These are phyloP conservation scores for Genyomyrus donnyi DNA, from an alignment of 2,113 vertebrate species.

Conservation along the genomic window DNA sequence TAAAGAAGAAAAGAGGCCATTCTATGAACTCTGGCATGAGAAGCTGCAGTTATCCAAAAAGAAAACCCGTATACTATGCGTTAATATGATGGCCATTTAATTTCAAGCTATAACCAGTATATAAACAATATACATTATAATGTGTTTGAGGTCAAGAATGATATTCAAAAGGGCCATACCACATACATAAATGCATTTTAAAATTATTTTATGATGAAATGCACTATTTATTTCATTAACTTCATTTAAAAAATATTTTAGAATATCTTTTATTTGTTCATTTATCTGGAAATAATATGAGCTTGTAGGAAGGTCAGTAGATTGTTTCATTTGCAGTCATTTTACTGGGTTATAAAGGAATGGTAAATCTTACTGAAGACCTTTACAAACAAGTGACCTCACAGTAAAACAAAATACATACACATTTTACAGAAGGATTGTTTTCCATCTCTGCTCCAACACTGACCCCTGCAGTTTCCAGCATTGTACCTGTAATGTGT, in stretches of 20 bases:
- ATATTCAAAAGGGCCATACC: not conserved
- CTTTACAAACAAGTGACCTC: constrained; percentile 4
- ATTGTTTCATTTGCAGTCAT: not conserved
- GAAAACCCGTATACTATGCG: not conserved
- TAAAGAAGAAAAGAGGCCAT: not conserved
- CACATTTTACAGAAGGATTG: not conserved
- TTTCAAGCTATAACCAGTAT: not conserved
- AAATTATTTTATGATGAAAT: not conserved
- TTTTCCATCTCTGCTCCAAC: constrained; percentile 19
- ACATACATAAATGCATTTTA: not conserved
- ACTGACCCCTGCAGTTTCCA: constrained; percentile 25
- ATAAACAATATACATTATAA: not conserved
- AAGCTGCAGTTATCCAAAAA: not conserved
- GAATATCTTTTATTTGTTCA: not conserved
- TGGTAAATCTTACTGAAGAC: not conserved
- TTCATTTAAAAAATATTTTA: not conserved
- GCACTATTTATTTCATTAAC: not conserved
- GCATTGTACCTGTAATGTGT: not conserved
- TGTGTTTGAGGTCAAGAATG: not conserved
- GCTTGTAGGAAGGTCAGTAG: not conserved
- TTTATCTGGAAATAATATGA: not conserved
- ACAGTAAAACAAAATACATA: not conserved
- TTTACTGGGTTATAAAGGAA: not conserved
- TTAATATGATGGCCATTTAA: not conserved
- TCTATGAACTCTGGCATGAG: not conserved